Evolutionary conservation across 2,888 invertebrate genomes (phyloP).

Genomic region (Lasioglossum vierecki): DNA sequence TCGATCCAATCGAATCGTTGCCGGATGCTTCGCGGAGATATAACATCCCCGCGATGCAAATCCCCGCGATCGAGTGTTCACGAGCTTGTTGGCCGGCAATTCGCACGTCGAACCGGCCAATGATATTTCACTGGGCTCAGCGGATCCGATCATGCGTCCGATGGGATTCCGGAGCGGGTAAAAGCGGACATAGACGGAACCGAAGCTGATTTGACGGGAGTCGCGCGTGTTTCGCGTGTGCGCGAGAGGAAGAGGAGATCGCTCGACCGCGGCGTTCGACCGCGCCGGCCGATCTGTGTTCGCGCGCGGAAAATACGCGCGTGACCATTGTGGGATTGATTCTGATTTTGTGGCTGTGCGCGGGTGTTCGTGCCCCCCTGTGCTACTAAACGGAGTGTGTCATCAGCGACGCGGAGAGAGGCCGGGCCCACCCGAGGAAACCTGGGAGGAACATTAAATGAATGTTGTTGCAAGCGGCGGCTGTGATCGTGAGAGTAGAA

Average conservation of each 20-base stretch:
- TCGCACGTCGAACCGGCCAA: not conserved
- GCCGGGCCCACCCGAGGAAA: constrained; percentile 4
- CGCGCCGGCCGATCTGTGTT: constrained; percentile 3
- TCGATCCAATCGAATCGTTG: not conserved
- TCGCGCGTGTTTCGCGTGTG: not conserved
- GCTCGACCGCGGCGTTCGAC: not conserved
- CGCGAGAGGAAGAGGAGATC: not conserved
- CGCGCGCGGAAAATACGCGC: not conserved
- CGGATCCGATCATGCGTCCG: constrained; percentile 17
- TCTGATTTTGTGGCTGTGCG: not conserved
- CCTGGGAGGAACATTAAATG: constrained; percentile 69
- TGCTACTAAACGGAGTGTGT: not conserved
- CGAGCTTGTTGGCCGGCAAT: not conserved
- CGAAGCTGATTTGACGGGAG: not conserved
- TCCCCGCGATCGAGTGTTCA: constrained; percentile 22
- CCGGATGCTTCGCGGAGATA: constrained; percentile 6
- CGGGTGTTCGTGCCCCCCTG: not conserved
- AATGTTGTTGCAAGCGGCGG: constrained; percentile 75
- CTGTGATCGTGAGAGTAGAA: constrained; percentile 77
- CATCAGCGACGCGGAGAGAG: constrained; percentile 3
- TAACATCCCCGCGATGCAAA: constrained; percentile 26
- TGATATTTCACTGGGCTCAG: constrained; percentile 1
- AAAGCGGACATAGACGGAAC: not conserved
- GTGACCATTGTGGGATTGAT: constrained; percentile 16
- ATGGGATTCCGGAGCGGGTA: constrained; percentile 4